Base-by-base conservation (phyloP, 2,888 invertebrate genomes). In the Biston stratarius region DNA sequence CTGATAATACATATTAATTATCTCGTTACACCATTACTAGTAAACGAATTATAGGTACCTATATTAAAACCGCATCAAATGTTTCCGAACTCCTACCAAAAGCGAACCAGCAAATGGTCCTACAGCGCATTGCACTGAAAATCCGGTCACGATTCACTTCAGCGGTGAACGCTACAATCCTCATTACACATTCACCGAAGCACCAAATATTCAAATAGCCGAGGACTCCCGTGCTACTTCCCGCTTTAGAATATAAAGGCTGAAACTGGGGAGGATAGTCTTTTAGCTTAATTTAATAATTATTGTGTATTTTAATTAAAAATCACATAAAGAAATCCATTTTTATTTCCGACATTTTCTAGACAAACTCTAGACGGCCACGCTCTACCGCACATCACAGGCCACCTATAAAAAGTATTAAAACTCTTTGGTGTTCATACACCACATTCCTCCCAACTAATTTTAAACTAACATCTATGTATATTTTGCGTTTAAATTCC, bases 181-280 rank as follows among this genome's bases (percentile, higher is more conserved):
- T 67, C 55, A 55, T 70, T 64, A 62, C 15, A 49, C 38, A 65
- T 65, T 67, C 60, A 60, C 33, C 48, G 56, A 38, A 24, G 59
- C 55, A 60, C 48, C 60, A 51, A 60, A 55, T 55, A 63, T 60
- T 52, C 53, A 55, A 59, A 47, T 49, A 44, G 55, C 42, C 40
- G 11, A 15, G 33, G 5, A 36, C n/a, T 45, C 0, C 5, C 42
- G 45, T 15, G n/a, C 52, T 33, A 44, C 48, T 9, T 9, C n/a
- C 48, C 40, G 24, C 60, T 48, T 45, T 55, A 57, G 38, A 45
- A 49, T 45, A 40, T 47, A 57, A 53, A 55, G 55, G 51, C 44
- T 49, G 45, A n/a, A 12, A 44, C 34, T n/a, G 36, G 33, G 12
- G 55, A n/a, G 56, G 42, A 49, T 49, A 42, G 42, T 42, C 44